phyloP scores from a whole-genome alignment of 2,888 invertebrate species.

The Meiosimyza decipiens region DNA sequence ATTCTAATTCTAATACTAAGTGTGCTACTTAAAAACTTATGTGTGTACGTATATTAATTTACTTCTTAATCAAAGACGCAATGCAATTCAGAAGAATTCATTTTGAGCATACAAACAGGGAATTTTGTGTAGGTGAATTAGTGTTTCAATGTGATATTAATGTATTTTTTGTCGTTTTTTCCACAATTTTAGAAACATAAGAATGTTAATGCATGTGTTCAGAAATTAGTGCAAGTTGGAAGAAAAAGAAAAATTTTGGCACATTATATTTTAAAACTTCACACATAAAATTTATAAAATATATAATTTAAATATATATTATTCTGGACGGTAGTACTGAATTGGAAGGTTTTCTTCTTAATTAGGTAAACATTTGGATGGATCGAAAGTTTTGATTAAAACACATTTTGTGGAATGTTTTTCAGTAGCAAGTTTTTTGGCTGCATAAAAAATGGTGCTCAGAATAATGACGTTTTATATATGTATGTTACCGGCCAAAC shows the following conservation, averaged over 20 bases:
- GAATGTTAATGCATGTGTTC: not conserved
- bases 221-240: not conserved
- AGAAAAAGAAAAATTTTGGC: constrained; percentile 13
- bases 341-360: constrained; percentile 12
- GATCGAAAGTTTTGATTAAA: too few relatives aligned
- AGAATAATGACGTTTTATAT: too few relatives aligned
- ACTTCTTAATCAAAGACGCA: not conserved
- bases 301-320: not conserved
- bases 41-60: too few relatives aligned
- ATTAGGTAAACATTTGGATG: too few relatives aligned
- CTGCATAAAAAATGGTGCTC: too few relatives aligned
- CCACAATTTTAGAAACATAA: too few relatives aligned
- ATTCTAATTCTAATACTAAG: too few relatives aligned
- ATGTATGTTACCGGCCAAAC: too few relatives aligned
- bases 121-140: not conserved
- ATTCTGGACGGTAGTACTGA: constrained; percentile 27
- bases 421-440: too few relatives aligned
- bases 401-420: too few relatives aligned
- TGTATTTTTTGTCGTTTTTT: not conserved
- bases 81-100: constrained; percentile 51
- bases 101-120: constrained; percentile 46
- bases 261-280: constrained; percentile 15
- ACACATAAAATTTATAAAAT: not conserved
- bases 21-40: too few relatives aligned
- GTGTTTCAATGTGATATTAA: constrained; percentile 5